Evolutionary conservation across 2,797 vertebrate genomes (phyloP).

Genomic region (Diceros bicornis): DNA sequence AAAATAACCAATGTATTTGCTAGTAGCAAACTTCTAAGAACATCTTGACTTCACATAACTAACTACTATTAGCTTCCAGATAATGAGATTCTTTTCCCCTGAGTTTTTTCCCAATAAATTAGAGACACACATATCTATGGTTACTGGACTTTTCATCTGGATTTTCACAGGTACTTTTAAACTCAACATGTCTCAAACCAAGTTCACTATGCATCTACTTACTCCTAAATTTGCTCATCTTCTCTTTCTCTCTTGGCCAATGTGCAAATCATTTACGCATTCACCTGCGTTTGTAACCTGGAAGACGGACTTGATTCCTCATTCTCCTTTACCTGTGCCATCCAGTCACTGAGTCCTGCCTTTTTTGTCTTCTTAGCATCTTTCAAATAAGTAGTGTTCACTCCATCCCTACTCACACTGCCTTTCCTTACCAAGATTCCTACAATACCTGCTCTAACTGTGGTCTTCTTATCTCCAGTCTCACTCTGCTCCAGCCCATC

Average conservation of each 20-base stretch:
- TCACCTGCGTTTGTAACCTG: neutral
- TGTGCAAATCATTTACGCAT: neutral
- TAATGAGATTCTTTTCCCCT: neutral
- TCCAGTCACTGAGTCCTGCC: neutral
- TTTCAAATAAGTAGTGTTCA: conserved; percentile 5
- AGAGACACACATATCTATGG: neutral
- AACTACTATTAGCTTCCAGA: conserved; percentile 8
- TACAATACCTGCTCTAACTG: neutral
- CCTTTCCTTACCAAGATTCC: neutral
- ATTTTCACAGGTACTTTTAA: conserved; percentile 20
- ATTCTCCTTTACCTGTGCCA: neutral
- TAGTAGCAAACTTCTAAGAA: conserved; percentile 9
- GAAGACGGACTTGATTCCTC: neutral
- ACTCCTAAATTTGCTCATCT: neutral
- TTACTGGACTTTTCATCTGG: conserved; percentile 28
- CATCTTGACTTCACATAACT: neutral
- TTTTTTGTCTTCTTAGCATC: neutral
- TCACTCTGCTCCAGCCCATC: neutral
- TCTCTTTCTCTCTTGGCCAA: conserved; percentile 6
- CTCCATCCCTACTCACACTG: neutral
- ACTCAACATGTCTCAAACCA: neutral
- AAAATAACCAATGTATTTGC: conserved; percentile 34
- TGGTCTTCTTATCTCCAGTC: neutral
- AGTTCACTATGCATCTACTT: neutral
- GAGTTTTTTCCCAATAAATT: neutral